Conservation (phyloP, 2,888 invertebrate species). For the Hipparchia sbordonii region DNA sequence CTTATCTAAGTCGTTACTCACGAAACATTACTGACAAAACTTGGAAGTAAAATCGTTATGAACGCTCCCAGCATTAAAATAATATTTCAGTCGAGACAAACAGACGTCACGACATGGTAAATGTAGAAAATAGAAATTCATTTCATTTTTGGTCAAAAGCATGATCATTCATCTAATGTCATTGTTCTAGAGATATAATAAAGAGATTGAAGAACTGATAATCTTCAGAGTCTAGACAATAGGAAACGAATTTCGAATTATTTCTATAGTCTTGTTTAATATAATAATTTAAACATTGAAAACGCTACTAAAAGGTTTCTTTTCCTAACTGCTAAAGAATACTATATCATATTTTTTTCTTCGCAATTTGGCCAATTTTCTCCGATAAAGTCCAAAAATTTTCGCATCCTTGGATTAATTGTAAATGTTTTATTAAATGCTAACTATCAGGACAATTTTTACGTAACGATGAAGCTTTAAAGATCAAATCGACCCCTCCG, state of each 20-base stretch:
- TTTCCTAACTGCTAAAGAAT: background rate
- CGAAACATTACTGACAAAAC: constrained; percentile 51
- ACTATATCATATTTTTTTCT: no score
- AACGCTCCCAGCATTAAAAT: constrained; percentile 56
- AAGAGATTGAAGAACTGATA: constrained; percentile 16
- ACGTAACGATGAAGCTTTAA: no score
- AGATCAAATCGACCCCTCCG: no score
- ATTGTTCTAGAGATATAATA: constrained; percentile 22
- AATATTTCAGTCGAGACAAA: constrained; percentile 56
- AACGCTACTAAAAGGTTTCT: background rate
- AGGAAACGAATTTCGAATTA: constrained; percentile 15
- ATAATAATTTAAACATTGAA: background rate
- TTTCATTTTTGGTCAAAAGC: constrained; percentile 26
- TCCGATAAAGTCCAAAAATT: no score
- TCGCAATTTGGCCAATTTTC: no score
- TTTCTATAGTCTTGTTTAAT: background rate
- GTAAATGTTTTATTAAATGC: no score
- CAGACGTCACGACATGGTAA: constrained; percentile 54
- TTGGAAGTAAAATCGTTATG: constrained; percentile 49
- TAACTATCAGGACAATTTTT: no score
- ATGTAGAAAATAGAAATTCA: constrained; percentile 31
- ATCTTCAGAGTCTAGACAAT: constrained; percentile 8
- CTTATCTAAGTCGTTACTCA: constrained; percentile 64
- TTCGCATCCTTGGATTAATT: no score
- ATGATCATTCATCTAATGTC: constrained; percentile 22